Conservation (phyloP, 2,888 invertebrate species). For the Platerodrilus igneus region DNA sequence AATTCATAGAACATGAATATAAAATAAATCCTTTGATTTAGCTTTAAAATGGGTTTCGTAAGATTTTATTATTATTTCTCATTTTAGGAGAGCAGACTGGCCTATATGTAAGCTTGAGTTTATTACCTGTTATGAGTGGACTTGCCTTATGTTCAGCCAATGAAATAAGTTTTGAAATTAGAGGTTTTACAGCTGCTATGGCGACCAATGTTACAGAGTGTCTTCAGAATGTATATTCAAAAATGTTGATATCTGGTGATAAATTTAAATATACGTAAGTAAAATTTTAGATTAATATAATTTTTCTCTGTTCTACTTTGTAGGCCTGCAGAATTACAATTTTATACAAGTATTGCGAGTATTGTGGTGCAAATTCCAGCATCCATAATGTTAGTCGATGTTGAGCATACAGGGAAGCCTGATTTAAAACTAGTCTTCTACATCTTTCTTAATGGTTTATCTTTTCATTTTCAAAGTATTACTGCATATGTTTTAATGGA, state of each 20-base stretch:
- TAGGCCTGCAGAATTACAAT: slow-evolving; percentile 73
- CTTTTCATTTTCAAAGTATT: slow-evolving; percentile 77
- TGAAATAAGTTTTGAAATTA: slow-evolving; percentile 68
- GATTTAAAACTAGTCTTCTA: slow-evolving; percentile 52
- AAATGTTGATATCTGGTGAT: slow-evolving; percentile 70
- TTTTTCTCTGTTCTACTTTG: slow-evolving; percentile 28
- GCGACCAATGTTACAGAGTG: slow-evolving; percentile 77
- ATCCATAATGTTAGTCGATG: slow-evolving; percentile 62
- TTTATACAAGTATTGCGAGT: slow-evolving; percentile 71
- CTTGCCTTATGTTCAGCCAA: slow-evolving; percentile 71
- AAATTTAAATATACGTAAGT: slow-evolving; percentile 71
- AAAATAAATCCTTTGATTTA: slow-evolving; percentile 2
- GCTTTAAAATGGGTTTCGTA: neutral
- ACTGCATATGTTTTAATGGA: slow-evolving; percentile 76
- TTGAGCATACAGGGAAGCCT: slow-evolving; percentile 51
- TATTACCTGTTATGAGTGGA: slow-evolving; percentile 74
- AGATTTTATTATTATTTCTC: slow-evolving; percentile 4
- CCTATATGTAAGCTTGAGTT: slow-evolving; percentile 63
- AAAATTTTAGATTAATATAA: neutral
- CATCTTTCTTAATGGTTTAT: slow-evolving; percentile 65
- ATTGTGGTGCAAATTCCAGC: slow-evolving; percentile 69
- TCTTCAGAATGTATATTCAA: slow-evolving; percentile 74
- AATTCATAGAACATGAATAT: too few relatives aligned
- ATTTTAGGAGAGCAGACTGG: slow-evolving; percentile 60
- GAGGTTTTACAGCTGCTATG: slow-evolving; percentile 70